Conservation (phyloP, 2,797 vertebrate species). For the Bradypodion ventrale region DNA sequence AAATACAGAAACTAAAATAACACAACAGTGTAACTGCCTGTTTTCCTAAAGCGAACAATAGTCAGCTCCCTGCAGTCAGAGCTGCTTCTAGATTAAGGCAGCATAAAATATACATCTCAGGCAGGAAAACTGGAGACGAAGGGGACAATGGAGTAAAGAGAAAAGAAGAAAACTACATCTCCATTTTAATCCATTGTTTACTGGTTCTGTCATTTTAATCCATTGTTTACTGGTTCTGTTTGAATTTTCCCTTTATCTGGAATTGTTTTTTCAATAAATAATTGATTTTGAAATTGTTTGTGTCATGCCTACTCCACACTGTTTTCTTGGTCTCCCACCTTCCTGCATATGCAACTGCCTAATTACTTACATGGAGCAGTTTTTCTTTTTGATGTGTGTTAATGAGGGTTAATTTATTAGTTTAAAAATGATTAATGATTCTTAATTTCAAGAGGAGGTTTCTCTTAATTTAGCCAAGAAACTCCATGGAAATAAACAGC, state of each 20-base stretch:
- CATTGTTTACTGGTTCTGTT: not conserved
- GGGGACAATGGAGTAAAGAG: not conserved
- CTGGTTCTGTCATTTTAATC: not conserved
- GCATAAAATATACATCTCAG: not conserved
- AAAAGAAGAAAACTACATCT: not conserved
- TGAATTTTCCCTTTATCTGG: not conserved
- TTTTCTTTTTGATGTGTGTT: constrained; percentile 14
- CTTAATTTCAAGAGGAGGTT: constrained; percentile 24
- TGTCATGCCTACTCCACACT: not conserved
- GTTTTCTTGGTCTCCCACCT: not conserved
- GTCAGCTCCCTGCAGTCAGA: not conserved
- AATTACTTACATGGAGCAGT: not conserved
- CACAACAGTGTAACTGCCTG: not conserved
- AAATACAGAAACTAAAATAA: not conserved
- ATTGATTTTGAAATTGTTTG: not conserved
- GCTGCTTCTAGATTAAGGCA: not conserved
- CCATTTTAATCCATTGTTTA: not conserved
- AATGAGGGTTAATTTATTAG: constrained; percentile 23
- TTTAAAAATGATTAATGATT: constrained; percentile 29
- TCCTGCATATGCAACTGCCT: not conserved
- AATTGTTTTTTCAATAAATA: too few relatives aligned
- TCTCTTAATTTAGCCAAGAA: not conserved
- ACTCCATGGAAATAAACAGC: constrained; percentile 4
- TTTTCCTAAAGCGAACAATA: not conserved
- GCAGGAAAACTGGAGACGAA: not conserved